Conservation (phyloP, 2,113 vertebrate genomes). For the Ursus arctos region DNA sequence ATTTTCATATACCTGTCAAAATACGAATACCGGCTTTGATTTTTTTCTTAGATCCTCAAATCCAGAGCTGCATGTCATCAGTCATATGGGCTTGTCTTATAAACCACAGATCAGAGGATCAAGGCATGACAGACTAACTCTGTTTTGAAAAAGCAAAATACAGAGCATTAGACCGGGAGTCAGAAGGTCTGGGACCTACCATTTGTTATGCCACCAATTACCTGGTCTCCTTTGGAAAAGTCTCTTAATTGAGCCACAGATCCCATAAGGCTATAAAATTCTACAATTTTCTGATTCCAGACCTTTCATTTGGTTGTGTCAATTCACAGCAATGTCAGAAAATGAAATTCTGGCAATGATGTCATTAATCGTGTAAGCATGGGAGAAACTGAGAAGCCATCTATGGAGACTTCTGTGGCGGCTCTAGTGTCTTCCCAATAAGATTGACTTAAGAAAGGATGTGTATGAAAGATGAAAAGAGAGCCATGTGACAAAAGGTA, state of each 20-base stretch:
- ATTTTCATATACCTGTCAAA: neutral
- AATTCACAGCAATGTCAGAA: conserved; percentile 26
- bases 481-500: neutral
- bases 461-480: conserved; percentile 42
- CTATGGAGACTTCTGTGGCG: neutral
- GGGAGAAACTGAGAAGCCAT: neutral
- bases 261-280: neutral
- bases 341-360: conserved; percentile 42
- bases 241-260: conserved; percentile 5
- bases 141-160: neutral
- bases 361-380: neutral
- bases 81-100: neutral
- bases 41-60: neutral
- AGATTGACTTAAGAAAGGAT: conserved; percentile 39
- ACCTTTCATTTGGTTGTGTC: conserved; percentile 18
- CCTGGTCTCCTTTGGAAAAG: neutral
- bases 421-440: neutral
- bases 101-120: neutral
- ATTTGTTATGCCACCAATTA: neutral
- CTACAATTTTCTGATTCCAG: conserved; percentile 27
- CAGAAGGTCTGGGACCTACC: neutral
- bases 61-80: neutral
- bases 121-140: neutral
- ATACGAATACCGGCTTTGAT: neutral
- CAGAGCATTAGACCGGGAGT: neutral